Conservation (phyloP, 2,113 vertebrate species). For the Gasterosteus nipponicus region DNA sequence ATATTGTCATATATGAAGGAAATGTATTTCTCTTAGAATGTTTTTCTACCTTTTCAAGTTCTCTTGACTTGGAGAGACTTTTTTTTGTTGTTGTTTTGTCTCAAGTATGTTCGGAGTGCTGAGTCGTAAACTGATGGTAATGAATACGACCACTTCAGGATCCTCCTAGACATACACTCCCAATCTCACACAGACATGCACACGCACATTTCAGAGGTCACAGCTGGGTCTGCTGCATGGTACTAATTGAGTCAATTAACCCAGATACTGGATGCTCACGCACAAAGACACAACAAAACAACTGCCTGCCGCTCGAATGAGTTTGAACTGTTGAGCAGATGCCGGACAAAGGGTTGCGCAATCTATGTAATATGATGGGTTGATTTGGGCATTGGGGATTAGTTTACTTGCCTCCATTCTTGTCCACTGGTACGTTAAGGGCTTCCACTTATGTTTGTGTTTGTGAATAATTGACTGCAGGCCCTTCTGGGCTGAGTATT, state of each 20-base stretch:
- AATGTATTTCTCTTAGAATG: not conserved
- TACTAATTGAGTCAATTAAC: conserved; percentile 61
- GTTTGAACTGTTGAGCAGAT: conserved; percentile 48
- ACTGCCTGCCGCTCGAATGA: conserved; percentile 38
- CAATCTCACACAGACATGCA: conserved; percentile 13
- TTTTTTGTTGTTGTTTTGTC: not conserved
- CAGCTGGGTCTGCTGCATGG: conserved; percentile 63
- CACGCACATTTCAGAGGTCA: conserved; percentile 39
- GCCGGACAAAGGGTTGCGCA: conserved; percentile 12
- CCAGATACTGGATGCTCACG: conserved; percentile 48
- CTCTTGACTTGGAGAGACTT: not conserved
- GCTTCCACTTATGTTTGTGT: not conserved
- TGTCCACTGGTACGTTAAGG: not conserved
- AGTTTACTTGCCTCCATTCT: not conserved
- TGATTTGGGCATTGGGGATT: conserved; percentile 1
- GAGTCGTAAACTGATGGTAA: conserved; percentile 35
- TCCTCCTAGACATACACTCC: conserved; percentile 26
- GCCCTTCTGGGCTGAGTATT: conserved; percentile 39
- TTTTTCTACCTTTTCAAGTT: not conserved
- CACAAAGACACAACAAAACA: conserved; percentile 54
- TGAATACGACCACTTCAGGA: conserved; percentile 49
- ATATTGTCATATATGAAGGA: not conserved
- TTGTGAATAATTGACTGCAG: conserved; percentile 10
- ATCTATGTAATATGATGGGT: conserved; percentile 7
- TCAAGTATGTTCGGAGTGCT: conserved; percentile 20